These are phyloP conservation scores for Hedya salicella DNA, from an alignment of 2,888 invertebrate species.

Conservation along the genomic window DNA sequence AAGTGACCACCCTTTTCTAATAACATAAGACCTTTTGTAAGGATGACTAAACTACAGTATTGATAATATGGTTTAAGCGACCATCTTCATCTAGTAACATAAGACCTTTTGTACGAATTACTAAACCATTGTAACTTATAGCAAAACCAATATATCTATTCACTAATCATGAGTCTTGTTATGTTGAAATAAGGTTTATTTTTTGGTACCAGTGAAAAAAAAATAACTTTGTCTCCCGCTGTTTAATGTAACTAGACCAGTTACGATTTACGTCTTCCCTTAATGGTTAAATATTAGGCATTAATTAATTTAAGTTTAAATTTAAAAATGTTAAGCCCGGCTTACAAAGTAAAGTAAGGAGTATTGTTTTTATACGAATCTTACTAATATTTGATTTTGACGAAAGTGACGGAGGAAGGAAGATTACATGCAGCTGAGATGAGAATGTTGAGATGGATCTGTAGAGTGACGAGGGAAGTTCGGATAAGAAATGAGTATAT, in stretches of 20 bases:
- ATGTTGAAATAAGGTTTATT: not conserved
- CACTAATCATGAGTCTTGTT: not conserved
- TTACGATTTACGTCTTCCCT: constrained; percentile 21
- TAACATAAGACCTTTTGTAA: not conserved
- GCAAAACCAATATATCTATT: not conserved
- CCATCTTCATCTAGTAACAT: not conserved
- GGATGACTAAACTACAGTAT: not conserved
- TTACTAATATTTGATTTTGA: too few relatives aligned
- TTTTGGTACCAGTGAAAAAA: not conserved
- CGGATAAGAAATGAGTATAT: too few relatives aligned
- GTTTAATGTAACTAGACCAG: constrained; percentile 35
- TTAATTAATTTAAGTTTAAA: constrained; percentile 19
- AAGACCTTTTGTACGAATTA: not conserved
- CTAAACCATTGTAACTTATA: not conserved
- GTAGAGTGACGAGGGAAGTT: too few relatives aligned
- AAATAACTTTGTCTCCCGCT: constrained; percentile 8
- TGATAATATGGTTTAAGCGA: not conserved
- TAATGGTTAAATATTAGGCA: constrained; percentile 26
- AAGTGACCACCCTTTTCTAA: not conserved
- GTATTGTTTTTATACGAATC: too few relatives aligned
- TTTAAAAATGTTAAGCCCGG: not conserved
- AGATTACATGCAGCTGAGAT: too few relatives aligned
- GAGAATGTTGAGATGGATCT: too few relatives aligned
- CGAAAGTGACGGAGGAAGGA: too few relatives aligned
- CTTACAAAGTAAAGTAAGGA: not conserved